Percentiles rank a stretch among this genome's conserved stretches.
Conservation (phyloP, 2,888 invertebrate genomes). For the Rotaria magnacalcarata region DNA sequence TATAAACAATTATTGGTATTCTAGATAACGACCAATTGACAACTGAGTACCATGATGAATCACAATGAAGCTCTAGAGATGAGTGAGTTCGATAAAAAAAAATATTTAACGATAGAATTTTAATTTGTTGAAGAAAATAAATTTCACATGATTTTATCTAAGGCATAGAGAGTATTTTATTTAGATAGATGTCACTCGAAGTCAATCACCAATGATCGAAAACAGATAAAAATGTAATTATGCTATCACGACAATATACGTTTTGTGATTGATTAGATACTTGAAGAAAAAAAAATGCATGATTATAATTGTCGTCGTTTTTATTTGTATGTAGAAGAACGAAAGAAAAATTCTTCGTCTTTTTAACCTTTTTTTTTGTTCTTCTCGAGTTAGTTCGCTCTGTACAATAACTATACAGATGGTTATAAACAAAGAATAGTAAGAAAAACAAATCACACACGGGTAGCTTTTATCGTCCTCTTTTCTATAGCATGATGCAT, state of each 20-base stretch:
- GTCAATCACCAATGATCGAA: neutral
- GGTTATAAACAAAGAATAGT: neutral
- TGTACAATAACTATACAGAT: neutral
- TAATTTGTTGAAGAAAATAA: neutral
- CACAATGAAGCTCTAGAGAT: neutral
- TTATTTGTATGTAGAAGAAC: neutral
- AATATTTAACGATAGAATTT: neutral
- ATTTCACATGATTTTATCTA: no score
- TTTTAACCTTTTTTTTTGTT: neutral
- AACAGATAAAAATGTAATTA: no score
- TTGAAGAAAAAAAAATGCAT: neutral
- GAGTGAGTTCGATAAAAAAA: neutral
- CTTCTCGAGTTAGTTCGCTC: no score
- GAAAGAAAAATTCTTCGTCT: neutral
- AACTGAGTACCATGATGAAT: neutral
- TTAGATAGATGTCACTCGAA: neutral
- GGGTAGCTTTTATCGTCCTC: neutral
- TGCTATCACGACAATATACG: no score
- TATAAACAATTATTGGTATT: conserved; percentile 29
- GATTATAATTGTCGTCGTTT: neutral
- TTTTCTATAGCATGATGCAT: neutral
- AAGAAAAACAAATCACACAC: neutral
- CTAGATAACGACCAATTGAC: conserved; percentile 16
- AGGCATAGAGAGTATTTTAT: no score
- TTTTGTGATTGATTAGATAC: neutral